A percentile compares a stretch with the other conserved stretches of the same genome.
phyloP scores from a whole-genome alignment of 2,797 vertebrate genomes.

The Helarctos malayanus region DNA sequence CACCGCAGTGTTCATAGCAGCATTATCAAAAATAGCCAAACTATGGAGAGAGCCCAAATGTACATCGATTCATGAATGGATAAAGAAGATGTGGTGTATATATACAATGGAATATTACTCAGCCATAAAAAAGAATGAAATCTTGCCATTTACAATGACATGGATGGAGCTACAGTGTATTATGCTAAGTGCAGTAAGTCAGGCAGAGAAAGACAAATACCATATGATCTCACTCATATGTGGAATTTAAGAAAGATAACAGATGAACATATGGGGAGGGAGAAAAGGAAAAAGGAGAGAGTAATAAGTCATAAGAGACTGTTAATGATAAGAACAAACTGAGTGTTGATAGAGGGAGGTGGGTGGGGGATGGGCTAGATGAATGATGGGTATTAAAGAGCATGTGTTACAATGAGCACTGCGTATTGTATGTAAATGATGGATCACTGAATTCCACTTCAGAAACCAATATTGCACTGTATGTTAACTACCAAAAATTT shows the following conservation, averaged over 20 bases:
- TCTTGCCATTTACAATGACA: not conserved
- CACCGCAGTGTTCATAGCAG: not conserved
- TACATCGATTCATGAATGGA: not conserved
- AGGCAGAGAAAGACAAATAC: not conserved
- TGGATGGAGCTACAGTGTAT: not conserved
- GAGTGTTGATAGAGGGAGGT: not conserved
- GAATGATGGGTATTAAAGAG: not conserved
- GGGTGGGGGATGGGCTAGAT: not conserved
- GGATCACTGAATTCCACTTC: not conserved
- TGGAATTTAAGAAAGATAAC: not conserved
- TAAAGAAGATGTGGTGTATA: not conserved
- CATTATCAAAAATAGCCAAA: not conserved
- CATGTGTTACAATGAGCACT: not conserved
- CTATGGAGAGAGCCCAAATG: not conserved
- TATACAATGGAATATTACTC: not conserved
- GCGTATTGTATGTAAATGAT: not conserved
- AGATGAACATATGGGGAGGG: not conserved
- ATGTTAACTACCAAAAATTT: not conserved
- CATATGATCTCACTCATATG: not conserved
- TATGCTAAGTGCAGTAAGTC: not conserved
- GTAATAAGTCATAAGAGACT: not conserved
- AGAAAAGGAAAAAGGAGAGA: not conserved
- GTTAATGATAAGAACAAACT: not conserved
- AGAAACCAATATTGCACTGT: not conserved
- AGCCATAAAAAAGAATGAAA: not conserved